These are phyloP conservation scores for Sus scrofa DNA, from an alignment of 2,113 vertebrate genomes.

Conservation along the genomic window DNA sequence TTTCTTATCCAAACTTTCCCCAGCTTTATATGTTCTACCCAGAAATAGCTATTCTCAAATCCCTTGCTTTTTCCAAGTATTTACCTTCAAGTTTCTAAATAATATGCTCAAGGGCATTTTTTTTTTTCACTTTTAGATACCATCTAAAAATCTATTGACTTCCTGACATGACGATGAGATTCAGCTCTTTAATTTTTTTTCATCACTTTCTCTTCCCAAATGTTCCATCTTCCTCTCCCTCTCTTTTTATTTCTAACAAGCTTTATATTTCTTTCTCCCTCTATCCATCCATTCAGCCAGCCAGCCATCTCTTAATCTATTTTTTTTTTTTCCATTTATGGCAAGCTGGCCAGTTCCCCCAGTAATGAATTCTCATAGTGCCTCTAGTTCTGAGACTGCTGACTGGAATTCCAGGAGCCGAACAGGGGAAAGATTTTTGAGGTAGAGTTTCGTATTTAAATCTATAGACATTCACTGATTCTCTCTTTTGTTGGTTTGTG, in stretches of 20 bases:
- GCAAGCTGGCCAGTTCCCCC: background rate
- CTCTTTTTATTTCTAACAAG: background rate
- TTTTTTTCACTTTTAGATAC: background rate
- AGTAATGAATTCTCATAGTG: background rate
- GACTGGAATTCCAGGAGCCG: background rate
- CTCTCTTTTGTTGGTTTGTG: background rate
- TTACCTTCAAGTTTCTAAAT: constrained; percentile 15
- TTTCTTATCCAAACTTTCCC: background rate
- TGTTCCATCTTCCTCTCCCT: background rate
- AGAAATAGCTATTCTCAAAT: background rate
- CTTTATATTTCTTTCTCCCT: background rate
- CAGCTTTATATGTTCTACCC: background rate
- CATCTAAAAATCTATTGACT: background rate
- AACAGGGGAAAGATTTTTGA: background rate
- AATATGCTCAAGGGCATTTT: background rate
- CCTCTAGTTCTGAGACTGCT: background rate
- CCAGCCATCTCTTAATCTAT: background rate
- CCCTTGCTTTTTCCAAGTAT: background rate
- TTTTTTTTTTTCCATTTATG: background rate
- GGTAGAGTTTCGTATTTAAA: background rate
- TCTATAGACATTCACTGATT: background rate
- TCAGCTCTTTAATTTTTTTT: background rate
- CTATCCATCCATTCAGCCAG: too few species aligned
- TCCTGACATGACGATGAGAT: background rate
- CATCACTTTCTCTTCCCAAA: background rate